These are phyloP conservation scores for Catostomus latipinnis DNA, from an alignment of 2,797 vertebrate genomes.

Conservation along the genomic window DNA sequence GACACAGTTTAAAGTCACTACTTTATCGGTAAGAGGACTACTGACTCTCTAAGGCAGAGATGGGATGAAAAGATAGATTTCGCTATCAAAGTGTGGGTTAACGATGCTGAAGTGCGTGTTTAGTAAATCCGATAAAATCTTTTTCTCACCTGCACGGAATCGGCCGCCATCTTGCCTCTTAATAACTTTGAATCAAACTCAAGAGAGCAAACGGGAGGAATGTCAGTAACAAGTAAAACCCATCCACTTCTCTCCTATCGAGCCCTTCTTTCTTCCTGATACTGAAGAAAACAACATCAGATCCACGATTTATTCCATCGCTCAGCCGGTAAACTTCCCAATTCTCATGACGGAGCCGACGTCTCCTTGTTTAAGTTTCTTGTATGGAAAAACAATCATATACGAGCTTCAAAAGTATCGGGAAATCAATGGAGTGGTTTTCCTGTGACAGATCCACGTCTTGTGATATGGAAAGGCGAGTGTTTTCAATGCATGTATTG, in stretches of 20 bases:
- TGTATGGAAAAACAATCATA: not conserved
- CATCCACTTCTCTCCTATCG: conserved; percentile 42
- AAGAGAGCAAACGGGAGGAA: conserved; percentile 52
- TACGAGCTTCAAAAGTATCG: not conserved
- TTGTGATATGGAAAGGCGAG: not conserved
- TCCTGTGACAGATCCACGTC: not conserved
- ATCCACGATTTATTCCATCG: conserved; percentile 45
- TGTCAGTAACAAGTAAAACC: conserved; percentile 47
- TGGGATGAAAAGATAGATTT: not conserved
- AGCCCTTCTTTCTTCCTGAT: conserved; percentile 24
- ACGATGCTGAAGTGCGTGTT: not conserved
- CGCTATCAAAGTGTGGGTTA: not conserved
- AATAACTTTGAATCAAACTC: conserved; percentile 67
- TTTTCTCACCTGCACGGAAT: conserved; percentile 70
- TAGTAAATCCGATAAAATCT: not conserved
- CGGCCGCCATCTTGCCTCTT: conserved; percentile 70
- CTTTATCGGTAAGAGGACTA: not conserved
- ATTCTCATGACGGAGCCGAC: conserved; percentile 47
- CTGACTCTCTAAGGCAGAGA: not conserved
- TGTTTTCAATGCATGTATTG: conserved; percentile 37
- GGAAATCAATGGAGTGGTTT: not conserved
- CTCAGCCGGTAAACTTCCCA: conserved; percentile 56
- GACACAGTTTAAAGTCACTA: conserved; percentile 14
- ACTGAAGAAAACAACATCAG: conserved; percentile 35
- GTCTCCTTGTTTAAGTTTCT: conserved; percentile 38